Percentiles rank a stretch among this genome's conserved stretches.
Evolutionary conservation across 2,113 vertebrate genomes (phyloP).

Genomic region (Rhineura floridana): DNA sequence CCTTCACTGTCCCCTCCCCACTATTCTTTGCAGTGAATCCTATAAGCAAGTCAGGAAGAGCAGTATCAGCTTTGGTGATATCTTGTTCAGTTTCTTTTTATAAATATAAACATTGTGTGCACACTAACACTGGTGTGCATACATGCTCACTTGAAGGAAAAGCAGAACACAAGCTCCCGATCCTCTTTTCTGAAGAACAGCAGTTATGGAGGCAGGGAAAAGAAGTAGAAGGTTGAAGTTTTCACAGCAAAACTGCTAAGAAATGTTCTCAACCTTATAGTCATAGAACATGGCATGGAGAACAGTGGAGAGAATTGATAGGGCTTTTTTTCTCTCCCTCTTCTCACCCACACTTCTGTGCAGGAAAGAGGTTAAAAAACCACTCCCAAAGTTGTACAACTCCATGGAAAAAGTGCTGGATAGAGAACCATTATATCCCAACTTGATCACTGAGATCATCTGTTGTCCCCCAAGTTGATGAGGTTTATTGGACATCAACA

Average conservation of each 20-base stretch:
- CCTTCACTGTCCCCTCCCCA: not conserved
- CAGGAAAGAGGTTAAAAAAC: not conserved
- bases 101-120: not conserved
- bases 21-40: not conserved
- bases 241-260: no score
- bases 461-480: no score
- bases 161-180: not conserved
- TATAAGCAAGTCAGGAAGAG: not conserved
- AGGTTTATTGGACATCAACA: no score
- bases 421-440: no score
- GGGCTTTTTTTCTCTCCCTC: not conserved
- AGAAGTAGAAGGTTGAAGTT: not conserved
- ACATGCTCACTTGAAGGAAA: not conserved
- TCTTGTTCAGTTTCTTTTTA: not conserved
- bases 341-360: not conserved
- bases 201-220: not conserved
- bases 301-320: not conserved
- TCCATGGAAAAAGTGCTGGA: not conserved
- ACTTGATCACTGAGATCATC: no score
- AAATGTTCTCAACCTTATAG: not conserved
- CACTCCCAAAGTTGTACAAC: not conserved
- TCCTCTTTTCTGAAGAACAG: not conserved
- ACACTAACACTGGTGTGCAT: not conserved
- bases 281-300: not conserved
- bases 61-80: not conserved